Evolutionary conservation across 2,797 vertebrate species (phyloP), one percentile per base, ranked within the genome.

Genomic region (Sebastes diaconus): DNA sequence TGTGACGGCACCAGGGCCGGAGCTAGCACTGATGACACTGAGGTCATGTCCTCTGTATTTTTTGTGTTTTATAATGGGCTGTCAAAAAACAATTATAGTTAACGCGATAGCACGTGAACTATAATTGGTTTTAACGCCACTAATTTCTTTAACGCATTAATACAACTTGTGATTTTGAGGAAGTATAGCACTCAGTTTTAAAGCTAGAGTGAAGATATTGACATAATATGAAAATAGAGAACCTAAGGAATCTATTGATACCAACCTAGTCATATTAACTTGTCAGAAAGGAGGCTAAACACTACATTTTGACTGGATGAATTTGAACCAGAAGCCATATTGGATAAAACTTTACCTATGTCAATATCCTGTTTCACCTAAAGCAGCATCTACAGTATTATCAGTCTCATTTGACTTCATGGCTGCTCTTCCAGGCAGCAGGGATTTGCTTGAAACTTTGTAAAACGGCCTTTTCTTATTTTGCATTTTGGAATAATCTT

Each of bases 1-100:
- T 83, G 77, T 84, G 86, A 86, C 67, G 66, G 64, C 68, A 66
- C 3, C 72, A 68, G 73, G 57, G 63, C 36, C 14, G 71, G 2
- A 66, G 65, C 71, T 66, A n/a, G 58, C 65, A 57, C 36, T 5
- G 70, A 74, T 30, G 66, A 87, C 42, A 22, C 55, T 6, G 39
- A 81, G 76, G 61, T 84, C 65, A 54, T 39, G 30, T 32, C 46
- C 20, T 46, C 24, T 63, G 32, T 8, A 8, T 39, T 9, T 30
- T 8, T n/a, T 13, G 29, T 39, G 52, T 8, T 50, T 50, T 20
- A 27, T 32, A 7, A 20, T 20, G 14, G 42, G 42, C 16, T 3
- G 42, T 18, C 42, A 46, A 46, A 46, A 46, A 46, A 0, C 42
- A 18, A 46, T 46, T 46, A 46, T 46, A 46, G 42, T 46, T 46